A percentile compares a stretch with the other conserved stretches of the same genome.
phyloP scores from a whole-genome alignment of 2,888 invertebrate species.

The Phymatocera aterrima region DNA sequence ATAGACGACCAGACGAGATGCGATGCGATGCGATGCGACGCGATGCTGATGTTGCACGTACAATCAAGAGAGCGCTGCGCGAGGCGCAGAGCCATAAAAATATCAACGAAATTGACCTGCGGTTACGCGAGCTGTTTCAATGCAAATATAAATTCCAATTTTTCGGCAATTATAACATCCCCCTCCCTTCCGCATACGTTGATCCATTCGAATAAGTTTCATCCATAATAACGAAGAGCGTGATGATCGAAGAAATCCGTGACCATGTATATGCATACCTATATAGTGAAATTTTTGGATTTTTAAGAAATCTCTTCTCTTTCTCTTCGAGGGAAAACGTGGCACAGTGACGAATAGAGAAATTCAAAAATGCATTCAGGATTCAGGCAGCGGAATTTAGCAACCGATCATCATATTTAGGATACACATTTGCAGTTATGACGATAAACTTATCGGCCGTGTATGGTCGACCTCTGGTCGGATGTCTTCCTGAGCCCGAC shows the following conservation, averaged over 20 bases:
- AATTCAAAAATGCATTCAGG: too few relatives aligned
- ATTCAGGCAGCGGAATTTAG: too few relatives aligned
- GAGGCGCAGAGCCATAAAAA: constrained; percentile 35
- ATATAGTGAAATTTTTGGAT: too few relatives aligned
- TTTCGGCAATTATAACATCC: not conserved
- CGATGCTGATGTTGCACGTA: not conserved
- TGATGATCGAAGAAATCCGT: too few relatives aligned
- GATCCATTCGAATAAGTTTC: not conserved
- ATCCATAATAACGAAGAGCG: too few relatives aligned
- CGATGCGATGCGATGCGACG: too few relatives aligned
- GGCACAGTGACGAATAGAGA: too few relatives aligned
- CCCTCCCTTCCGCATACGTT: not conserved
- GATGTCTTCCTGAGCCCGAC: constrained; percentile 32
- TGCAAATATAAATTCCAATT: constrained; percentile 32
- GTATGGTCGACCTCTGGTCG: not conserved
- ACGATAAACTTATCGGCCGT: not conserved
- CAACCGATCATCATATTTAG: not conserved
- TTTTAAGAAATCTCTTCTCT: too few relatives aligned
- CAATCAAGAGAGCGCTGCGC: constrained; percentile 23
- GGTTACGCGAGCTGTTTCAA: constrained; percentile 33
- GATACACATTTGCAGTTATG: constrained; percentile 30
- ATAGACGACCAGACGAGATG: too few relatives aligned
- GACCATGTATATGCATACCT: too few relatives aligned
- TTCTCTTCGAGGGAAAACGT: too few relatives aligned
- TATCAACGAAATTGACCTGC: constrained; percentile 46